Evolutionary conservation across 2,888 invertebrate species (phyloP), one percentile per base, ranked within the genome.

Genomic region (Lasiommata megera): DNA sequence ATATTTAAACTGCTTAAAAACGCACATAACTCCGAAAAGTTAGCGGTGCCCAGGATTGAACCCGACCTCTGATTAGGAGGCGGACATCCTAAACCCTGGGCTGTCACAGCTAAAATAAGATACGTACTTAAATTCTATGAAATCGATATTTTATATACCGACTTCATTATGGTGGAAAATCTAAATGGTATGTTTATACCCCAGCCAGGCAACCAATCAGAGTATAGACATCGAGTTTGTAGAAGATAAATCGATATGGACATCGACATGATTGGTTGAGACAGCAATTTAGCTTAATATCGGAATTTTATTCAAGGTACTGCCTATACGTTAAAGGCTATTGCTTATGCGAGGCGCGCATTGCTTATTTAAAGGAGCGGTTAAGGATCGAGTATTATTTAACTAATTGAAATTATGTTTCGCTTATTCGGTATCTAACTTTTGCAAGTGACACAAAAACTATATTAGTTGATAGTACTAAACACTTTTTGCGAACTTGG

Each of bases 201-300:
- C 6, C 0, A 37, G 37, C n/a, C 5, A 37, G 14, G 14, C 37
- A 14, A 37, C 37, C n/a, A 37, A 37, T 37, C 12, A 37, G 3
- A 6, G 12, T 5, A 23, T 14, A 37, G 7, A 12, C 14, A 14
- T 12, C 6, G 14, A 14, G 37, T 14, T 14, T 14, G 34, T 43
- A 44, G 44, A 56, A 18, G 14, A 51, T 56, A 14, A 44, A 38
- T 51, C 23, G 38, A 56, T 56, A 56, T 57, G 52, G 57, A n/a
- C 23, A 17, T 17, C 40, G 38, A 57, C 57, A 47, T 57, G 57
- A 57, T 53, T 57, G 57, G 57, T 5, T 23, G 52, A 28, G 40
- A 40, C 17, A 57, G 16, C 28, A 37, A 54, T 46, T 54, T 54
- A 46, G 12, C 12, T 37, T 37, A 31, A 53, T 11, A 5, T 18